Conservation (phyloP, 2,113 vertebrate species). For the Phalacrocorax carbo region DNA sequence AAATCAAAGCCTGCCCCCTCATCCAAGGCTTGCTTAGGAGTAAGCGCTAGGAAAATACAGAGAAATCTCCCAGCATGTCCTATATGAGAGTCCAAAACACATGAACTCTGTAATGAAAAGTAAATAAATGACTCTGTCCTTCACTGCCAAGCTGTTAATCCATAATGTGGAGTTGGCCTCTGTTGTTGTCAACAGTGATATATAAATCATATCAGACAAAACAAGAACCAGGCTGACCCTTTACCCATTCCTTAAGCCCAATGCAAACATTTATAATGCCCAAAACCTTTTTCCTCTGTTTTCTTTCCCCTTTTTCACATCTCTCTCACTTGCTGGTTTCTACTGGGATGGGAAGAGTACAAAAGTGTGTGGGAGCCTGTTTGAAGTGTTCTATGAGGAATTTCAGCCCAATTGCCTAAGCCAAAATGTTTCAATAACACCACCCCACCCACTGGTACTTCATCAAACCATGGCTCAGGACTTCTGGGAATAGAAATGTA, state of each 20-base stretch:
- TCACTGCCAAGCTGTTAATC: slow-evolving; percentile 36
- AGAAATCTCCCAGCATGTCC: not conserved
- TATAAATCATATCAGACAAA: slow-evolving; percentile 21
- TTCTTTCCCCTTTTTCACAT: not conserved
- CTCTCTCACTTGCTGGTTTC: not conserved
- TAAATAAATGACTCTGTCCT: slow-evolving; percentile 45
- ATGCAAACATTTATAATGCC: not conserved
- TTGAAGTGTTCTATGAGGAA: not conserved
- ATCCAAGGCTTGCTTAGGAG: not conserved
- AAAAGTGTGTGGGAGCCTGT: not conserved
- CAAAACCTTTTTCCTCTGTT: not conserved
- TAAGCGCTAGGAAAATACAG: not conserved
- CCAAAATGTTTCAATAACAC: not conserved
- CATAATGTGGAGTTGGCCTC: not conserved
- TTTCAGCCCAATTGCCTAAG: not conserved
- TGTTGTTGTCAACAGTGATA: slow-evolving; percentile 7
- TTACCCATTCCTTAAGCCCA: not conserved
- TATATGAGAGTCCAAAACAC: not conserved
- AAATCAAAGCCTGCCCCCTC: slow-evolving; percentile 14
- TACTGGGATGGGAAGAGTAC: not conserved
- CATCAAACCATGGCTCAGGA: not conserved
- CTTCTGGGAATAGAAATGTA: not conserved
- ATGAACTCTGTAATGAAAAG: slow-evolving; percentile 25
- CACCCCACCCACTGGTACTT: not conserved
- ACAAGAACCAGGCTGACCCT: not conserved